Evolutionary conservation across 2,888 invertebrate genomes (phyloP), one percentile per base, ranked within the genome.

Genomic region (Hecatera dysodea): DNA sequence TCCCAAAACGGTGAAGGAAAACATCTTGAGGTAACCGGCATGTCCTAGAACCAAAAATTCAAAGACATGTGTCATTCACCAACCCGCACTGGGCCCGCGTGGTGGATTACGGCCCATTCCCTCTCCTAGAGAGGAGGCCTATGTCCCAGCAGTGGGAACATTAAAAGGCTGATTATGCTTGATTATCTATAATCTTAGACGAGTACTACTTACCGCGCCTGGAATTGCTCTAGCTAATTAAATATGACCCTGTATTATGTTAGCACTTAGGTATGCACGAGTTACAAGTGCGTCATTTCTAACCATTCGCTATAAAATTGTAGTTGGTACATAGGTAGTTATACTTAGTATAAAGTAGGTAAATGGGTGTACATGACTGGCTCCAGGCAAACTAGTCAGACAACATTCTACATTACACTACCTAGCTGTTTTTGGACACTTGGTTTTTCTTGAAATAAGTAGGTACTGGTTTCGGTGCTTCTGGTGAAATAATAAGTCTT

Each of bases 361-460:
- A 74, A 53, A 62, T 55, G 6, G 48, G 0, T 11, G 11, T 56
- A 63, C 76, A 52, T 80, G 76, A 68, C 55, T 68, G 33, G 55
- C 17, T 36, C 9, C 15, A 44, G 8, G 46, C 5, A 33, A 63
- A 59, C 81, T 46, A 9, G 77, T 75, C 9, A 0, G 1, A 42
- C 69, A 15, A 68, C 76, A 80, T 77, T 77, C 53, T 80, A 17
- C 5, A 0, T 2, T 22, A 3, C 55, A 50, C 12, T 42, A 19
- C 6, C 15, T 48, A 17, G 12, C 19, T 57, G n/a, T 52, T 36
- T 42, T 52, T 57, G 5, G 24, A 3, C 27, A 44, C 27, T 36
- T 8, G 24, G 44, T 19, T n/a, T 33, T 42, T 42, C 12, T 72
- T 48, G 27, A 33, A 24, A 5, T 29, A 29, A 15, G 22, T 52